Percentiles rank a stretch among this genome's conserved stretches.
phyloP scores from a whole-genome alignment of 2,888 invertebrate species.

The Cephus sareptanus region DNA sequence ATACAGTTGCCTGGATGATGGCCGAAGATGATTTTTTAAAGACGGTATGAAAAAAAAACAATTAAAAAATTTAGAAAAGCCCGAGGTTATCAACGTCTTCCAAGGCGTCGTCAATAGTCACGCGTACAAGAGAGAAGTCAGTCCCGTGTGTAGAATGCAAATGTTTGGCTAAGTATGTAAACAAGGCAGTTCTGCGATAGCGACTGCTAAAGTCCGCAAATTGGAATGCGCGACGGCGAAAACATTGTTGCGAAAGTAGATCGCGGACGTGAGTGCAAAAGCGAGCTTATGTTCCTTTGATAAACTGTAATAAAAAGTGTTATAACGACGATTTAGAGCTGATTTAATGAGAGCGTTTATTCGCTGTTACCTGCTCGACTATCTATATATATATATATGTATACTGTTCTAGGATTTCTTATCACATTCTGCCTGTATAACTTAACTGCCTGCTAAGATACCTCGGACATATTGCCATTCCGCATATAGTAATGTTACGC shows the following conservation, averaged over 20 bases:
- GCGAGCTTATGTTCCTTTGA: neutral
- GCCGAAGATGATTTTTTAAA: neutral
- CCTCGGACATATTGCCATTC: neutral
- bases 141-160: neutral
- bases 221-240: conserved; percentile 11
- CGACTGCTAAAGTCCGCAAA: neutral
- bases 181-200: neutral
- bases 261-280: conserved; percentile 5
- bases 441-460: neutral
- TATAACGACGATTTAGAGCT: neutral
- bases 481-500: neutral
- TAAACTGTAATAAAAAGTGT: neutral
- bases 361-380: neutral
- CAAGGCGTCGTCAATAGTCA: neutral
- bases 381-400: neutral
- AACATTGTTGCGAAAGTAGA: conserved; percentile 19
- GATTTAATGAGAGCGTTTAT: neutral
- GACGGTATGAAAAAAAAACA: neutral
- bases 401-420: neutral
- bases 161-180: neutral
- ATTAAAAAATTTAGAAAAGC: neutral
- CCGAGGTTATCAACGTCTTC: neutral
- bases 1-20: neutral
- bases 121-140: neutral
- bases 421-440: neutral